Conservation (phyloP, 2,888 invertebrate species). For the Cerceris ruficornis region DNA sequence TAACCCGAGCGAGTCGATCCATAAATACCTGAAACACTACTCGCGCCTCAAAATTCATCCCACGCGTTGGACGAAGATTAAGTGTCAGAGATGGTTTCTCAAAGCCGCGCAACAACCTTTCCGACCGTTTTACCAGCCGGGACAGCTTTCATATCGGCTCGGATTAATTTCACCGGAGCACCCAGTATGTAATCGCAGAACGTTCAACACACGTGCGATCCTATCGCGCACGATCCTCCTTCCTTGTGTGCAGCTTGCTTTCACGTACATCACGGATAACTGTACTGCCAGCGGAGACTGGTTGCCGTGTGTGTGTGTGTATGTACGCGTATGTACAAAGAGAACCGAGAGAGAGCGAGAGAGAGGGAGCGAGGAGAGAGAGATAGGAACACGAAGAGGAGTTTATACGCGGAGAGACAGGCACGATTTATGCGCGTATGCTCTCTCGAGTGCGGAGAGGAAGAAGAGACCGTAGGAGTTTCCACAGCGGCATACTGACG, state of each 20-base stretch:
- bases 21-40: too few relatives aligned
- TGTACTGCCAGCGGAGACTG: constrained; percentile 39
- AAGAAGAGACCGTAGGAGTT: constrained; percentile 15
- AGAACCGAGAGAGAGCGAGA: background rate
- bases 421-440: constrained; percentile 32
- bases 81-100: too few relatives aligned
- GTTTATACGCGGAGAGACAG: constrained; percentile 12
- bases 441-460: constrained; percentile 5
- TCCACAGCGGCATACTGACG: constrained; percentile 17
- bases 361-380: too few relatives aligned
- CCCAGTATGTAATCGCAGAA: background rate
- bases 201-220: background rate
- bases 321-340: constrained; percentile 3
- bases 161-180: too few relatives aligned
- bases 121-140: too few relatives aligned
- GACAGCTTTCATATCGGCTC: too few relatives aligned
- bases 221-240: constrained; percentile 15
- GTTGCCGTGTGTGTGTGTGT: constrained; percentile 12
- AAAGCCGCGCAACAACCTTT: too few relatives aligned
- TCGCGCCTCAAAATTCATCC: too few relatives aligned
- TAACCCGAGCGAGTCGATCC: too few relatives aligned
- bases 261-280: constrained; percentile 51
- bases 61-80: too few relatives aligned
- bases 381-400: background rate
- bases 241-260: constrained; percentile 35